Evolutionary conservation across 2,888 invertebrate species (phyloP).

Genomic region (Tubulanus polymorphus): DNA sequence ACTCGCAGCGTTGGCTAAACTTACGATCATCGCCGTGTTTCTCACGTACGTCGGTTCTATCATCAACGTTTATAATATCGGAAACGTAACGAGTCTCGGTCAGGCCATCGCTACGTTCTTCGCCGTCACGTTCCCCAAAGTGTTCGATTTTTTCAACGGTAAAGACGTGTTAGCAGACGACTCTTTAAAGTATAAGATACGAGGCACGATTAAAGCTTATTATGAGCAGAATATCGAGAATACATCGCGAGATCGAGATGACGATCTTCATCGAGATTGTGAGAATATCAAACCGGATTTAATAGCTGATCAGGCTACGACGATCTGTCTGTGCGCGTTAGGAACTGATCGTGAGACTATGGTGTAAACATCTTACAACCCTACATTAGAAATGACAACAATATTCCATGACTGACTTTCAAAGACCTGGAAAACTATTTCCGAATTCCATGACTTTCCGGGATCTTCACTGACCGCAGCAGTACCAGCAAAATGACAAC

Average conservation of each 20-base stretch:
- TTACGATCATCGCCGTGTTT: conserved; percentile 4
- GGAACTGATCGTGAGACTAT: background rate
- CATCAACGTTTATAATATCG: conserved; percentile 4
- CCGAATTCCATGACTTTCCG: no score
- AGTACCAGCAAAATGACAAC: no score
- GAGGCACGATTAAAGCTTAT: conserved; percentile 2
- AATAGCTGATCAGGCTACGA: background rate
- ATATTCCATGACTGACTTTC: background rate
- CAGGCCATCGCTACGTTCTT: conserved; percentile 9
- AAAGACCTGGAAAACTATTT: no score
- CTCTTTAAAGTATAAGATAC: background rate
- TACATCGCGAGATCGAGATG: background rate
- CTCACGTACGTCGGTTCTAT: conserved; percentile 3
- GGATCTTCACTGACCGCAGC: no score
- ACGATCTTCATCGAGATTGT: background rate
- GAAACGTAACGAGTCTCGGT: conserved; percentile 3
- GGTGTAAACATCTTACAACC: no score
- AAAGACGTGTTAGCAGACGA: background rate
- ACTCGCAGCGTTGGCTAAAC: conserved; percentile 4
- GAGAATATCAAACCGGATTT: background rate
- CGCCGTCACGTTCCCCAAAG: conserved; percentile 6
- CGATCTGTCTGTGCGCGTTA: background rate
- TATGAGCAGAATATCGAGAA: background rate
- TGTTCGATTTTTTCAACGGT: conserved; percentile 5
- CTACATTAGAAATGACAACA: no score